Evolutionary conservation across 2,888 invertebrate species (phyloP).

Genomic region (Agonopterix alstromeriana): DNA sequence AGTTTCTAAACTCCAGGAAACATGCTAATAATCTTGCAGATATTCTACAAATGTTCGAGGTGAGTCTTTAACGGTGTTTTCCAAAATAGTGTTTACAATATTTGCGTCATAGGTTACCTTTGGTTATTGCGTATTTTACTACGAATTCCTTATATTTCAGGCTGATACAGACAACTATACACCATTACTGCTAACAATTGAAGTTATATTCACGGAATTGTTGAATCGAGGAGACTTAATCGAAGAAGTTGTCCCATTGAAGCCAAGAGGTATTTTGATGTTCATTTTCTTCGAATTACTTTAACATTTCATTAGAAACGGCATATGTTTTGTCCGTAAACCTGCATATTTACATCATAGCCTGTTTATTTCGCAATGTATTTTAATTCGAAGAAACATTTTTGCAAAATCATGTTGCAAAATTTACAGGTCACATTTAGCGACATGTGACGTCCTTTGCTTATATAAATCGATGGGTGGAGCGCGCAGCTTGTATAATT

Average conservation of each 20-base stretch:
- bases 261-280: constrained; percentile 64
- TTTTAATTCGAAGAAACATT: neutral
- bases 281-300: too few species aligned
- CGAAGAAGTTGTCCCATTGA: constrained; percentile 76
- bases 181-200: constrained; percentile 81
- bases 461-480: constrained; percentile 29
- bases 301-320: too few species aligned
- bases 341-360: too few species aligned
- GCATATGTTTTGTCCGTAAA: too few species aligned
- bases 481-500: constrained; percentile 4
- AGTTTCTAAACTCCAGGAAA: constrained; percentile 81
- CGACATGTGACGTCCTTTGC: constrained; percentile 39
- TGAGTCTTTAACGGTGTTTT: constrained; percentile 25
- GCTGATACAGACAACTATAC: constrained; percentile 63
- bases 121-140: constrained; percentile 9
- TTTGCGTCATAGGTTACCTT: constrained; percentile 33
- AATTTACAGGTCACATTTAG: constrained; percentile 22
- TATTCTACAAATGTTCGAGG: constrained; percentile 82
- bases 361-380: too few species aligned
- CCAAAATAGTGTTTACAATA: constrained; percentile 12
- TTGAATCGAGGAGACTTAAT: constrained; percentile 81
- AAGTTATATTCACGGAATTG: constrained; percentile 83
- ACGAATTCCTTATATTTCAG: constrained; percentile 41
- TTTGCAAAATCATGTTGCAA: neutral
- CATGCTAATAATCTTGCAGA: constrained; percentile 81